Base-by-base conservation (phyloP, 2,888 invertebrate species). In the Platerodrilus igneus region DNA sequence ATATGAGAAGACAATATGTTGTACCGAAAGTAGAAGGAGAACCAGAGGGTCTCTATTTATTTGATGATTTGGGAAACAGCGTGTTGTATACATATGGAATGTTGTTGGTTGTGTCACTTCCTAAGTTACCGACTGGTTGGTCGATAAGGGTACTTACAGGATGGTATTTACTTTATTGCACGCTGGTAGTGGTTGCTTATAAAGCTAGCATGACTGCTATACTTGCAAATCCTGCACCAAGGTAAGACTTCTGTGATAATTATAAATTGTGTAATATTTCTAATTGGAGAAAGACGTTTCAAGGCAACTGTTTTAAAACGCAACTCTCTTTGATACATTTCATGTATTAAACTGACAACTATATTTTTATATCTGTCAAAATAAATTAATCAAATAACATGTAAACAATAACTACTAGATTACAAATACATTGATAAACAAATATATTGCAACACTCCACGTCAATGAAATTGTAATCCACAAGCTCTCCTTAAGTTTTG, bases 81-180 rank as follows among this genome's bases (percentile, higher is more conserved):
- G 74, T 86, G 45, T 68, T 89, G 8, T 83, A 88, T 53, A 86
- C 87, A 0, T 88, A 81, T 57, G 83, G 87, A 53, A 89, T 89
- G 87, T 63, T 87, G 29, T 69, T 89, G 4, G 78, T 86, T 47
- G 83, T 90, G 15, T 83, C 88, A 0, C 59, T 89, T 37, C 88
- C 89, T 0, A 78, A 77, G 56, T 70, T 88, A 50, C 88, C 89
- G 0, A 73, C 75, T 9, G 85, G 83, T 9, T 89, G 89, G 88
- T 82, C 89, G 0, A 70, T 90, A 23, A 72, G 89, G 19, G 70
- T 89, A 16, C 70, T 90, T 8, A 87, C 88, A 2, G 89, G 90
- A 0, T 89, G 87, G 82, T 90, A 88, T 67, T 90, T 88, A 88
- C 64, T 89, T 2, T 91, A 88, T 60, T 86, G 86, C 57, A 79